Conservation (phyloP, 1,140 invertebrate genomes). For the Lethrus apterus region DNA sequence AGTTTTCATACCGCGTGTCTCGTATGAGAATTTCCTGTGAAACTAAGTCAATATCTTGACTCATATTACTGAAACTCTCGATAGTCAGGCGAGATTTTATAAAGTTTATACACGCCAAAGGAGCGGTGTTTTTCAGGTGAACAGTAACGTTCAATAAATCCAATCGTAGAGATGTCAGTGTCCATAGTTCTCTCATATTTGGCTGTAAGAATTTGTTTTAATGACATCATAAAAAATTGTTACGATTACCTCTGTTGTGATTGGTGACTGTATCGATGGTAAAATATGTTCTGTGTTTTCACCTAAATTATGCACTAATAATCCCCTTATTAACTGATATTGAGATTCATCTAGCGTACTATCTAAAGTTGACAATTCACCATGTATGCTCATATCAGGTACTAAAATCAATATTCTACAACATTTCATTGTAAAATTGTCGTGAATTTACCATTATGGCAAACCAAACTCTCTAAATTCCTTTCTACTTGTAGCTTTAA, state of each 20-base stretch:
- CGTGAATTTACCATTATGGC: slow-evolving; percentile 46
- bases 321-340: slow-evolving; percentile 80
- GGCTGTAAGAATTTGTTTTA: too few relatives aligned
- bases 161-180: slow-evolving; percentile 68
- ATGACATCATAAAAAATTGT: slow-evolving; percentile 6
- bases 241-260: slow-evolving; percentile 20
- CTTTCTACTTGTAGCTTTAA: slow-evolving; percentile 73
- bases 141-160: slow-evolving; percentile 84
- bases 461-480: slow-evolving; percentile 67
- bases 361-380: slow-evolving; percentile 78
- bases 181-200: slow-evolving; percentile 52
- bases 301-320: slow-evolving; percentile 87
- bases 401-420: slow-evolving; percentile 45
- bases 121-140: slow-evolving; percentile 54
- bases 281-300: slow-evolving; percentile 72
- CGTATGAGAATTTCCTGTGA: slow-evolving; percentile 85
- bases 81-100: slow-evolving; percentile 80
- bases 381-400: slow-evolving; percentile 80
- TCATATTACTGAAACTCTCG: slow-evolving; percentile 77
- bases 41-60: slow-evolving; percentile 87
- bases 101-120: slow-evolving; percentile 84
- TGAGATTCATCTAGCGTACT: slow-evolving; percentile 76
- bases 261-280: slow-evolving; percentile 29
- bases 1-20: slow-evolving; percentile 68
- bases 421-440: background rate